These are phyloP conservation scores for Ptilonorhynchus violaceus DNA, from an alignment of 2,113 vertebrate species.

Conservation along the genomic window DNA sequence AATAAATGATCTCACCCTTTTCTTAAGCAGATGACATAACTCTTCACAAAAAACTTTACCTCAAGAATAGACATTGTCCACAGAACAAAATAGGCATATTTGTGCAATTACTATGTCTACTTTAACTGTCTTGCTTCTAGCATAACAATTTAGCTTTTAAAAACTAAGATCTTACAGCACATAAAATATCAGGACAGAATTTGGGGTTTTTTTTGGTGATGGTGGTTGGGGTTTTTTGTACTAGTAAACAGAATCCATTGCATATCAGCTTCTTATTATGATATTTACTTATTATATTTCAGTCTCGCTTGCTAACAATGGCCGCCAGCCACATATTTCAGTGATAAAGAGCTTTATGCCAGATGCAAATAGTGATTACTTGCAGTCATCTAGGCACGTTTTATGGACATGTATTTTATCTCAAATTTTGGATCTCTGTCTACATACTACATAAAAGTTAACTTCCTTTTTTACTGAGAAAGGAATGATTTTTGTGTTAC, in stretches of 20 bases:
- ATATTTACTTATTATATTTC: not conserved
- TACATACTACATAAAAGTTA: not conserved
- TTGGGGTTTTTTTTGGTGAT: not conserved
- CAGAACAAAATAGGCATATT: not conserved
- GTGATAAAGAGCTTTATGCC: not conserved
- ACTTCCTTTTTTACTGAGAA: not conserved
- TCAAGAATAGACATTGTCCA: not conserved
- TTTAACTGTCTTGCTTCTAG: not conserved
- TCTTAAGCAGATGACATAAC: slow-evolving; percentile 23
- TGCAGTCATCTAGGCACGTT: not conserved
- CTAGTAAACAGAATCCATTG: not conserved
- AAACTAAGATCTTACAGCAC: not conserved
- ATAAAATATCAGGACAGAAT: not conserved
- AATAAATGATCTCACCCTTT: slow-evolving; percentile 55
- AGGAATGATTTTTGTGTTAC: not conserved
- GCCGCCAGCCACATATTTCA: not conserved
- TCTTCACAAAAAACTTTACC: not conserved
- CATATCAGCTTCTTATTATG: not conserved
- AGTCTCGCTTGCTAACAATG: not conserved
- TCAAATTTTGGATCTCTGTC: not conserved
- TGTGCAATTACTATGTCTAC: not conserved
- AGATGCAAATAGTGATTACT: not conserved
- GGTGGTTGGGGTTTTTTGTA: not conserved
- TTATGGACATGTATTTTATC: not conserved
- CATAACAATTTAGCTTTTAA: not conserved